Conservation (phyloP, 2,888 invertebrate species). For the Polyploca ridens region DNA sequence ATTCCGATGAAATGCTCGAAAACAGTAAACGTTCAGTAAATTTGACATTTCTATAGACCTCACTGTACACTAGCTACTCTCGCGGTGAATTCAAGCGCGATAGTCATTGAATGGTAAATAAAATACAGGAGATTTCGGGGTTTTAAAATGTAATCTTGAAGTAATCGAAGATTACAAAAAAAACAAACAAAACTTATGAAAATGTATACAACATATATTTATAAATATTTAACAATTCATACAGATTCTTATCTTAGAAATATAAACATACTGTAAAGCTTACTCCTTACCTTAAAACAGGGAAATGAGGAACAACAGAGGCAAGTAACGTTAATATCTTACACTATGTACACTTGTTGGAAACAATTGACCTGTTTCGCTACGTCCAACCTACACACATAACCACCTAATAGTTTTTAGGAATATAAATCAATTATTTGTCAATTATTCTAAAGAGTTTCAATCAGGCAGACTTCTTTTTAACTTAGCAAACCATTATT, state of each 20-base stretch:
- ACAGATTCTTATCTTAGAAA: conserved; percentile 49
- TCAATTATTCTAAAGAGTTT: conserved; percentile 4
- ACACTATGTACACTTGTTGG: background rate
- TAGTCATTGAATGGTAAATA: too few species aligned
- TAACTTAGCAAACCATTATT: background rate
- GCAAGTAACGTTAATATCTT: background rate
- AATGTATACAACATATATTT: conserved; percentile 24
- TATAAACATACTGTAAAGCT: conserved; percentile 18
- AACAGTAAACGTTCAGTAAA: too few species aligned
- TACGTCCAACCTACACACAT: background rate
- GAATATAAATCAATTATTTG: background rate
- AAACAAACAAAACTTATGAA: background rate
- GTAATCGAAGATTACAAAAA: background rate
- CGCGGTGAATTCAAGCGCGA: too few species aligned
- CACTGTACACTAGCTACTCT: too few species aligned
- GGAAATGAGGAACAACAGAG: conserved; percentile 8
- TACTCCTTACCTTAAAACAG: conserved; percentile 15
- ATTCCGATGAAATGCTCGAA: too few species aligned
- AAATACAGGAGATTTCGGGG: background rate
- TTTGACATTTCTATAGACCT: too few species aligned
- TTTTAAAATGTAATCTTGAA: background rate
- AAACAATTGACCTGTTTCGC: background rate
- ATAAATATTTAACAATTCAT: conserved; percentile 39
- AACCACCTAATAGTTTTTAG: background rate
- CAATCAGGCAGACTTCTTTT: conserved; percentile 1